A percentile compares a stretch with the other conserved stretches of the same genome.
Evolutionary conservation across 2,113 vertebrate species (phyloP).

Genomic region (Chaetura pelagica): DNA sequence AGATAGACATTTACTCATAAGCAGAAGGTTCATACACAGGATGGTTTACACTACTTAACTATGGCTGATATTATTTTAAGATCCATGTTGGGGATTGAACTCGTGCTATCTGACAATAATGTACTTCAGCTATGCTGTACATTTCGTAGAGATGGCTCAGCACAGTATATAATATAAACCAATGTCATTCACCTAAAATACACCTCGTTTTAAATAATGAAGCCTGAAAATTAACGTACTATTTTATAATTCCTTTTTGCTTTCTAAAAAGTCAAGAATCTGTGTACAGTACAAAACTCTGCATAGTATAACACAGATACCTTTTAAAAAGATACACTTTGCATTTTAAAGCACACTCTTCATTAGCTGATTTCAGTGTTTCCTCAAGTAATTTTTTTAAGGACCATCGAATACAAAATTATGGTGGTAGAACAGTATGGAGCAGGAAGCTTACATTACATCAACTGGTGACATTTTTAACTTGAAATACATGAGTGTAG

Average conservation of each 20-base stretch:
- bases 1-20: background rate
- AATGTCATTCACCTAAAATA: background rate
- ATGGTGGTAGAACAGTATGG: background rate
- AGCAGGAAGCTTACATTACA: background rate
- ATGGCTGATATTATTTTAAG: background rate
- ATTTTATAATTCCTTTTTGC: background rate
- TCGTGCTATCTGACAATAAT: background rate
- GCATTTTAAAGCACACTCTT: background rate
- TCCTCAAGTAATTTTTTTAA: slow-evolving; percentile 18
- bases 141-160: background rate
- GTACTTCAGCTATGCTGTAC: background rate
- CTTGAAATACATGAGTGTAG: background rate
- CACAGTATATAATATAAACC: background rate
- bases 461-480: background rate
- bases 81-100: background rate
- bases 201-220: background rate
- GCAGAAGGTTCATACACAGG: background rate
- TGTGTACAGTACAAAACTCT: background rate
- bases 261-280: background rate
- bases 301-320: background rate
- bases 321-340: background rate
- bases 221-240: background rate
- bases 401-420: background rate
- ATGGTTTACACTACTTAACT: background rate
- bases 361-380: slow-evolving; percentile 3